A percentile compares a stretch with the other conserved stretches of the same genome.
These are phyloP conservation scores for Petrocephalus microphthalmus DNA, from an alignment of 2,113 vertebrate genomes.

Conservation along the genomic window DNA sequence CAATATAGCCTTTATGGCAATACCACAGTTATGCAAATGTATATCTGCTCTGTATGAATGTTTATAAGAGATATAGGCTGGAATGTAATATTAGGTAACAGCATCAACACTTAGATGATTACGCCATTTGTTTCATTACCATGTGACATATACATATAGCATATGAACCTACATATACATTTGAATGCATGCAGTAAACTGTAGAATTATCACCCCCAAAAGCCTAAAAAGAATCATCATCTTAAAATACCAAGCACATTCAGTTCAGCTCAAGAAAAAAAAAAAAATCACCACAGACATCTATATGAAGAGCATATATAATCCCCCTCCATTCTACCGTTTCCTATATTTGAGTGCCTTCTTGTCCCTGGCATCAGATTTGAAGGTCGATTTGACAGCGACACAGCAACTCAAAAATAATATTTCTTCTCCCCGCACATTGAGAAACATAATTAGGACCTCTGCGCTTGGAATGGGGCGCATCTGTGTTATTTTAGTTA, in stretches of 20 bases:
- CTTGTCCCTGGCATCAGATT: not conserved
- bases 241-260: not conserved
- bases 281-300: not conserved
- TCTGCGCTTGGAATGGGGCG: not conserved
- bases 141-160: not conserved
- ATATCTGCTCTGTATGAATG: not conserved
- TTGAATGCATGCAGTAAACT: not conserved
- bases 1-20: not conserved
- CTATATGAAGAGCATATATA: not conserved
- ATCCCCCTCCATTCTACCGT: not conserved
- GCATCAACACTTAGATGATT: not conserved
- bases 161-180: not conserved
- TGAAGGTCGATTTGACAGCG: not conserved
- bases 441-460: not conserved
- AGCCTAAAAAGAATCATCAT: not conserved
- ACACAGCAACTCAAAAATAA: not conserved
- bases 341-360: not conserved
- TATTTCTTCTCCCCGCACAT: not conserved
- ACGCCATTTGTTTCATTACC: not conserved
- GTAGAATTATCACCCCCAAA: not conserved
- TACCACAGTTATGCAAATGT: not conserved
- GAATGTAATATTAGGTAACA: not conserved
- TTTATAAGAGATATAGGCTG: not conserved
- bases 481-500: not conserved
- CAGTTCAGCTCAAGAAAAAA: not conserved